Percentiles rank a stretch among this genome's conserved stretches.
phyloP scores from a whole-genome alignment of 2,113 vertebrate species.

The Limanda limanda region DNA sequence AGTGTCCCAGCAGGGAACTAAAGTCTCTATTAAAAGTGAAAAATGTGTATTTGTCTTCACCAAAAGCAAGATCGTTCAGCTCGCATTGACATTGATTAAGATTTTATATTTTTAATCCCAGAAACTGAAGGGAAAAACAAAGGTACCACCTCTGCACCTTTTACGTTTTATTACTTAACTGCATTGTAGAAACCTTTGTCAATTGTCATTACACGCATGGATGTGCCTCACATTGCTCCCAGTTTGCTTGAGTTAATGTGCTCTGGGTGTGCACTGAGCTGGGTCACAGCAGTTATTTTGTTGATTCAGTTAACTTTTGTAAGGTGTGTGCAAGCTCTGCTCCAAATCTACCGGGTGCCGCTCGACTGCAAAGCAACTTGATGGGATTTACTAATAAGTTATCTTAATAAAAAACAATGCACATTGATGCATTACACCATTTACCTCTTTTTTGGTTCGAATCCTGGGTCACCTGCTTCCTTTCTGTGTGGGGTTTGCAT shows the following conservation, averaged over 20 bases:
- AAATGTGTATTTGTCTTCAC: neutral
- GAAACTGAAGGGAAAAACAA: neutral
- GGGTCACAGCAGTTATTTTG: conserved; percentile 3
- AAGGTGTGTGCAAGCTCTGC: conserved; percentile 6
- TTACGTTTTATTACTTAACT: neutral
- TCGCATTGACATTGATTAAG: neutral
- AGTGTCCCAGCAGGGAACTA: conserved; percentile 16
- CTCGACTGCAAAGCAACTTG: neutral
- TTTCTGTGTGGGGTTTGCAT: too few species aligned
- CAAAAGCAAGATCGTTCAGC: conserved; percentile 1
- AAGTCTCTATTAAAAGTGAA: neutral
- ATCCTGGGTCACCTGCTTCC: too few species aligned
- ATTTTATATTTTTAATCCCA: neutral
- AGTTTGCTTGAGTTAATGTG: neutral
- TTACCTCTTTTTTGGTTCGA: neutral
- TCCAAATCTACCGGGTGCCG: neutral
- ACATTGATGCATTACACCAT: neutral
- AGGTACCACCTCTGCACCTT: neutral
- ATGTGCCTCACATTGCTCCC: neutral
- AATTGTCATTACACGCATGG: conserved; percentile 3
- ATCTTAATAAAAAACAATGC: conserved; percentile 1
- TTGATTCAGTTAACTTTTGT: neutral
- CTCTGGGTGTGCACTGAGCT: neutral
- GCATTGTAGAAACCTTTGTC: neutral
- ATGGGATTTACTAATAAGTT: conserved; percentile 16